Base-by-base conservation (phyloP, 1,140 invertebrate genomes). In the Adelges cooleyi region DNA sequence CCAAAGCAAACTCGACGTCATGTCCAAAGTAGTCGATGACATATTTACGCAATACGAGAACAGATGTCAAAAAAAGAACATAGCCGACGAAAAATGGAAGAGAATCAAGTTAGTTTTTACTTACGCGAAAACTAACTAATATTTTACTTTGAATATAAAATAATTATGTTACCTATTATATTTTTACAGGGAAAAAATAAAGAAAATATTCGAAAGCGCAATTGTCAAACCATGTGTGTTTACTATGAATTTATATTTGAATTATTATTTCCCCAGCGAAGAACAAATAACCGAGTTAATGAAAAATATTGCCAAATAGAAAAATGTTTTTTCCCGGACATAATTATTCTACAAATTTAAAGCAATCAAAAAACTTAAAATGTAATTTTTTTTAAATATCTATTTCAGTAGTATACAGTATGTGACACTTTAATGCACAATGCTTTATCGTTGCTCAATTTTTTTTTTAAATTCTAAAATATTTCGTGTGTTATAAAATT, bases 211-310 rank as follows among this genome's bases (percentile, higher is more conserved):
- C 18, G 23, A 59, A 46, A 20, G 10, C 10, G 18, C 23, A 0
- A 18, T 59, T 11, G 40, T 59, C 15, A 18, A 18, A 59, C 40
- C 54, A 6, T 59, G 54, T 59, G 42, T 40, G 17, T 59, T 59
- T 27, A 46, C 54, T 6, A 10, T 59, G 4, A 59, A 59, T 6
- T 46, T 59, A 13, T 59, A 59, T 27, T 27, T 46, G n/a, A 59
- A 59, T 29, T 59, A 59, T 40, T 59, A 59, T 59, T 59, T 59
- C 44, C 54, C 54, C 10, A 44, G 11, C 23, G 23, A 59, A 27
- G n/a, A 59, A 18, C 23, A 20, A 18, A 1, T 59, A 17, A 59
- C 42, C 3, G 54, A 46, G 2, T 59, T 42, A 25, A 25, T 59
- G 20, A 27, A 29, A 0, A 46, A 4, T 27, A 42, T 59, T 10